phyloP scores from a whole-genome alignment of 2,888 invertebrate species.

The Hymenopus coronatus region DNA sequence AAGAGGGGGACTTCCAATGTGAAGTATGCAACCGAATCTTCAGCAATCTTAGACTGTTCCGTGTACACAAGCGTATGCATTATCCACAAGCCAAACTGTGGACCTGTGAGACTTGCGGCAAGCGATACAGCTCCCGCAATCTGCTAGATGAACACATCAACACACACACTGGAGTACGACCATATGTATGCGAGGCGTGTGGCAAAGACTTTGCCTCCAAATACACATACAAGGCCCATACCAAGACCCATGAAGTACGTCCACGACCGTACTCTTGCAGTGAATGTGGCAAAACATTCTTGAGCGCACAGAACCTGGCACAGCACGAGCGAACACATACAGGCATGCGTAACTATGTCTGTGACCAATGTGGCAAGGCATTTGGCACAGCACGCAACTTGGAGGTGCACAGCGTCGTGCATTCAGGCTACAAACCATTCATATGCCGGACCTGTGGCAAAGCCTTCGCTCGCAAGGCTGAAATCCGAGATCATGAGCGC shows the following conservation, averaged over 20 bases:
- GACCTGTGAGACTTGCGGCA: conserved; percentile 64
- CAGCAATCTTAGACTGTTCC: conserved; percentile 57
- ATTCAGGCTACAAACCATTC: conserved; percentile 70
- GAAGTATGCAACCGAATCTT: conserved; percentile 62
- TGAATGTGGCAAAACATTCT: conserved; percentile 68
- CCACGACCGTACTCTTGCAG: conserved; percentile 67
- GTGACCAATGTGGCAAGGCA: conserved; percentile 66
- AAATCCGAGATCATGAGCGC: conserved; percentile 76
- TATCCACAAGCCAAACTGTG: conserved; percentile 60
- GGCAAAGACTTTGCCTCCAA: conserved; percentile 75
- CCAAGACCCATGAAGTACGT: conserved; percentile 67
- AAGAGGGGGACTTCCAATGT: conserved; percentile 63
- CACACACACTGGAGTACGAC: conserved; percentile 65
- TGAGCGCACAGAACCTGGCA: conserved; percentile 70
- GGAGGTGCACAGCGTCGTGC: conserved; percentile 76
- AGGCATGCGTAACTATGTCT: conserved; percentile 66
- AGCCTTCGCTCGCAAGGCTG: conserved; percentile 71
- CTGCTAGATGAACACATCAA: conserved; percentile 71
- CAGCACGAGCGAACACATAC: conserved; percentile 75
- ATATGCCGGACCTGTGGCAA: conserved; percentile 69
- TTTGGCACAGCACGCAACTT: conserved; percentile 75
- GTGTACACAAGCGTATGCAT: conserved; percentile 64
- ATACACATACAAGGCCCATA: conserved; percentile 72
- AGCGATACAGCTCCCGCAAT: conserved; percentile 66
- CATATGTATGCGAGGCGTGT: conserved; percentile 64